Evolutionary conservation across 1,140 invertebrate genomes (phyloP).

Genomic region (Drosophila truncata): DNA sequence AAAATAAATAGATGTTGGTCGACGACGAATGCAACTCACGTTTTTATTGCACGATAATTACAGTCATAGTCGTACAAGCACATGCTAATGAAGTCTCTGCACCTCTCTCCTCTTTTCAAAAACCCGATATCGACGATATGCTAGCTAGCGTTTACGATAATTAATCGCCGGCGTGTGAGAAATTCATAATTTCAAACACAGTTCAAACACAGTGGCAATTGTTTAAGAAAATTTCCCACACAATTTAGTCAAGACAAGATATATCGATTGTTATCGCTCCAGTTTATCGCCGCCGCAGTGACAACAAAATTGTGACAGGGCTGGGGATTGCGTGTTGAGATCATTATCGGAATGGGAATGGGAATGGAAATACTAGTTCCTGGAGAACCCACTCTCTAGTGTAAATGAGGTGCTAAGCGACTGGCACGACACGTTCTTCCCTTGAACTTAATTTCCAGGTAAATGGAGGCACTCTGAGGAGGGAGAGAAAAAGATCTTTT

Average conservation of each 20-base stretch:
- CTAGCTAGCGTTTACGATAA: constrained; percentile 67
- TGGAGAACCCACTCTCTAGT: constrained; percentile 3
- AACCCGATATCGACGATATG: constrained; percentile 64
- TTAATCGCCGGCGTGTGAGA: constrained; percentile 74
- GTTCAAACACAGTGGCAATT: constrained; percentile 39
- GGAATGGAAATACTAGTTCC: constrained; percentile 30
- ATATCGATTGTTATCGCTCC: constrained; percentile 35
- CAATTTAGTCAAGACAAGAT: constrained; percentile 9
- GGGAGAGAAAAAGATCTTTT: neutral
- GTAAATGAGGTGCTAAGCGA: constrained; percentile 70
- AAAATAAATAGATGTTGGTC: constrained; percentile 16
- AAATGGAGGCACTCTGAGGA: constrained; percentile 21
- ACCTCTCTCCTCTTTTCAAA: neutral
- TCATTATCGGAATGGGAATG: constrained; percentile 17
- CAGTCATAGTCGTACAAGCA: constrained; percentile 37
- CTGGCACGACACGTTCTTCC: constrained; percentile 36
- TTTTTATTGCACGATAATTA: constrained; percentile 78
- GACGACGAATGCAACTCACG: constrained; percentile 65
- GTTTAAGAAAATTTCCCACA: constrained; percentile 56
- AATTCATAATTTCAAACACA: constrained; percentile 63
- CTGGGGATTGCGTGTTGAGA: constrained; percentile 29
- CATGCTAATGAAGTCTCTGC: constrained; percentile 62
- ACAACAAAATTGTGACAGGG: constrained; percentile 35
- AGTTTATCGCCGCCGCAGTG: constrained; percentile 22
- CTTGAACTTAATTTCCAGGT: constrained; percentile 62